Percentiles rank a stretch among this genome's conserved stretches.
Evolutionary conservation across 2,113 vertebrate genomes (phyloP).

Genomic region (Silurus meridionalis): DNA sequence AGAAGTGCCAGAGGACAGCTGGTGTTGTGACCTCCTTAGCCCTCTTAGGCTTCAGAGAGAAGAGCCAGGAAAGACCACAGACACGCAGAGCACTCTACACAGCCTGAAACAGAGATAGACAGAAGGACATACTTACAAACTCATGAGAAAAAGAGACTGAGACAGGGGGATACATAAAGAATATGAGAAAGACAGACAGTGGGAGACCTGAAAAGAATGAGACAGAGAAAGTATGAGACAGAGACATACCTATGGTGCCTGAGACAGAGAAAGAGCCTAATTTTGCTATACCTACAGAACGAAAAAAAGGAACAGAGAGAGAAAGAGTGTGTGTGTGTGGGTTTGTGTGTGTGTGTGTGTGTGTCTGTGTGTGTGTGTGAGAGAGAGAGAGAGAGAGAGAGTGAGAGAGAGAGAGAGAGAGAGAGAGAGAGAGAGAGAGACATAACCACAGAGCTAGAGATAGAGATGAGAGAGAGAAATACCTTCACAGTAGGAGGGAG

Average conservation of each 20-base stretch:
- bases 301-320: not conserved
- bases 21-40: conserved; percentile 66
- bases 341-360: too few relatives aligned
- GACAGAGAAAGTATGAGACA: not conserved
- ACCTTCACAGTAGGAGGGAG: not conserved
- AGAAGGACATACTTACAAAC: conserved; percentile 4
- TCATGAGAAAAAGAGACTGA: not conserved
- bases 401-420: not conserved
- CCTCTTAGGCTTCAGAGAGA: conserved; percentile 58
- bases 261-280: not conserved
- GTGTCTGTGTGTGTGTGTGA: too few relatives aligned
- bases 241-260: not conserved
- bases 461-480: not conserved
- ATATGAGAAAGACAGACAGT: conserved; percentile 27
- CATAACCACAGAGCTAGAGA: not conserved
- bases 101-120: conserved; percentile 4
- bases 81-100: conserved; percentile 34
- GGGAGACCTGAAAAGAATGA: not conserved
- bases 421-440: not conserved
- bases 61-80: conserved; percentile 34
- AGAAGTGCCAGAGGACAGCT: conserved; percentile 67
- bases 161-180: too few relatives aligned
- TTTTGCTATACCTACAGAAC: too few relatives aligned
- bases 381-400: not conserved
- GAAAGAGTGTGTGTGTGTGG: not conserved